A percentile compares a stretch with the other conserved stretches of the same genome.
Evolutionary conservation across 2,888 invertebrate species (phyloP).

Genomic region (Cephus rjabovi): DNA sequence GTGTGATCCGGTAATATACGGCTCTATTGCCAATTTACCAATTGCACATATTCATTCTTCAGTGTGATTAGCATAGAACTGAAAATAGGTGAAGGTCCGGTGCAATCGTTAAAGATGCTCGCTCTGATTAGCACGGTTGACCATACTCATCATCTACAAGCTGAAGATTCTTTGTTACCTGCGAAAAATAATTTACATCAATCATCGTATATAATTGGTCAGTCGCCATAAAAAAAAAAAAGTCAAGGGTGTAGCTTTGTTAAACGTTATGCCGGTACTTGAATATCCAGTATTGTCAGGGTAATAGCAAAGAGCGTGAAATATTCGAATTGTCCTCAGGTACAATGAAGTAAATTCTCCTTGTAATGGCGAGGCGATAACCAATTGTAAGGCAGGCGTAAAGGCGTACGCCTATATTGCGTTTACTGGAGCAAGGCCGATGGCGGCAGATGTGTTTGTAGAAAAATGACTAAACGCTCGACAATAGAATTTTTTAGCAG

Average conservation of each 20-base stretch:
- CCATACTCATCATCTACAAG: not conserved
- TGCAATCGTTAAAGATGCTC: not conserved
- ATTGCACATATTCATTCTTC: not conserved
- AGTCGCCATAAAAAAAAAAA: not conserved
- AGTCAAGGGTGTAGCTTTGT: not conserved
- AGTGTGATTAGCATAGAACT: conserved; percentile 7
- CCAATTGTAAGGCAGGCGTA: not conserved
- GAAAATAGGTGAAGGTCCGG: conserved; percentile 17
- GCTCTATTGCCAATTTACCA: not conserved
- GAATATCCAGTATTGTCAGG: not conserved
- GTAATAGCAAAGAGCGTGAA: not conserved
- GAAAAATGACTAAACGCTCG: not conserved
- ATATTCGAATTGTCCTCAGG: not conserved
- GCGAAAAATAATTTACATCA: not conserved
- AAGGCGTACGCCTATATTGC: not conserved
- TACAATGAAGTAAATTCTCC: not conserved
- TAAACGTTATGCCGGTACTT: not conserved
- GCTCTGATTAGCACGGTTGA: not conserved
- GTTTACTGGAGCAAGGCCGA: conserved; percentile 5
- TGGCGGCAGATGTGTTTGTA: conserved; percentile 1
- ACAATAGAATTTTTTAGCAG: not conserved
- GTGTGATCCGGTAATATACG: not conserved
- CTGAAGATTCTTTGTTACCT: not conserved
- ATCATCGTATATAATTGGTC: not conserved
- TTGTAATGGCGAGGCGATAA: not conserved